A percentile compares a stretch with the other conserved stretches of the same genome.
Evolutionary conservation across 1,140 invertebrate genomes (phyloP).

Genomic region (Leucophenga varia): DNA sequence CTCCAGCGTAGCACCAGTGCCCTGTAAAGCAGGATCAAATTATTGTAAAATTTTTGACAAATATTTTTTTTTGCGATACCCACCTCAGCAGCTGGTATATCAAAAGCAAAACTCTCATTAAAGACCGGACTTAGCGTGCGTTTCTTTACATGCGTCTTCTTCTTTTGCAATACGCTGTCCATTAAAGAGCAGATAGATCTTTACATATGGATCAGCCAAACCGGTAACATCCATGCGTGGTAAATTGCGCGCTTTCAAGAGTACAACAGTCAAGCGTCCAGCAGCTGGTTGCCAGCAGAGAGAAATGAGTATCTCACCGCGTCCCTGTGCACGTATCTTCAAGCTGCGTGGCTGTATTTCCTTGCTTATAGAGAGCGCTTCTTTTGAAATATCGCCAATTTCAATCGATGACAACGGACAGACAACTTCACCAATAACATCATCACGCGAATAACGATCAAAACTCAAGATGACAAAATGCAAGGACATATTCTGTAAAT

Average conservation of each 20-base stretch:
- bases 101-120: conserved; percentile 94
- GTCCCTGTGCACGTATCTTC: conserved; percentile 85
- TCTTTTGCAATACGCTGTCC: conserved; percentile 97
- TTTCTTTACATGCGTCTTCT: conserved; percentile 99
- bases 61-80: conserved; percentile 9
- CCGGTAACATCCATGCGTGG: conserved; percentile 96
- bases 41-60: neutral
- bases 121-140: conserved; percentile 96
- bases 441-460: conserved; percentile 94
- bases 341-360: conserved; percentile 85
- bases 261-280: conserved; percentile 83
- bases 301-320: conserved; percentile 88
- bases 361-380: conserved; percentile 73
- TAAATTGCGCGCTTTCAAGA: conserved; percentile 89
- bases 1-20: conserved; percentile 77
- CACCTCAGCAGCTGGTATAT: conserved; percentile 68
- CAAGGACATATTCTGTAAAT: conserved; percentile 81
- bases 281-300: conserved; percentile 93
- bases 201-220: conserved; percentile 92
- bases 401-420: conserved; percentile 79
- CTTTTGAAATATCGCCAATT: conserved; percentile 75
- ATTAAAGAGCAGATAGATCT: conserved; percentile 95
- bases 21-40: no score
- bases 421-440: conserved; percentile 96
- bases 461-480: conserved; percentile 96